Base-by-base conservation (phyloP, 2,113 vertebrate genomes). In the Rhabdomys dilectus region DNA sequence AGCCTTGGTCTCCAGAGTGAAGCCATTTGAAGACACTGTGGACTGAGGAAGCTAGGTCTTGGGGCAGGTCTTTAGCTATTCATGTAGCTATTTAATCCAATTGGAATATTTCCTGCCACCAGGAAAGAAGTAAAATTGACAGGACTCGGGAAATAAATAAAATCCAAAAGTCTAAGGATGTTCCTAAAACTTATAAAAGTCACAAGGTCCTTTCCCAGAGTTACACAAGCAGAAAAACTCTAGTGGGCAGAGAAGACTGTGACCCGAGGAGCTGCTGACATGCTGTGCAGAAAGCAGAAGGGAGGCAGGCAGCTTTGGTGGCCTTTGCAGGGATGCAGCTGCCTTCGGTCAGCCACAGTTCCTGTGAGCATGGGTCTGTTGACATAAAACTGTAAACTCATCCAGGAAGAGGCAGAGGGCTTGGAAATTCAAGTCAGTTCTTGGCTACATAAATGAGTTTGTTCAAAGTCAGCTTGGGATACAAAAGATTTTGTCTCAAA, bases 311-410 rank as follows among this genome's bases (percentile, higher is more conserved):
- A 64, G 26, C 22, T 53, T 36, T 36, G 77, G 7, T 36, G 15
- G 77, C 9, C 29, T 21, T 36, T 56, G 5, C 1, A 0, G 8
- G 10, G 8, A 29, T 29, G 48, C 3, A 1, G 4, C 17, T 80
- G 51, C 48, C 77, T 36, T 51, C 36, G 76, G 31, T 78, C 76
- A 78, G 29, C 76, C 48, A 78, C 17, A 39, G 8, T 78, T 53
- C 16, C 31, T 53, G 4, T 56, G 17, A 36, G 17, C 48, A 56
- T 56, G 31, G 31, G 2, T 22, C 19, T 80, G 77, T 56, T 80
- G 51, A 53, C 48, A 36, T 34, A 80, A 21, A 80, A 53, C 17
- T 36, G 77, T 19, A 53, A 80, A 53, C 16, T 24, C 17, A 56
- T 36, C 9, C 48, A 80, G 48, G 9, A 53, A 22, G 48, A 80